Evolutionary conservation across 2,113 vertebrate species (phyloP).

Genomic region (Ginglymostoma cirratum): DNA sequence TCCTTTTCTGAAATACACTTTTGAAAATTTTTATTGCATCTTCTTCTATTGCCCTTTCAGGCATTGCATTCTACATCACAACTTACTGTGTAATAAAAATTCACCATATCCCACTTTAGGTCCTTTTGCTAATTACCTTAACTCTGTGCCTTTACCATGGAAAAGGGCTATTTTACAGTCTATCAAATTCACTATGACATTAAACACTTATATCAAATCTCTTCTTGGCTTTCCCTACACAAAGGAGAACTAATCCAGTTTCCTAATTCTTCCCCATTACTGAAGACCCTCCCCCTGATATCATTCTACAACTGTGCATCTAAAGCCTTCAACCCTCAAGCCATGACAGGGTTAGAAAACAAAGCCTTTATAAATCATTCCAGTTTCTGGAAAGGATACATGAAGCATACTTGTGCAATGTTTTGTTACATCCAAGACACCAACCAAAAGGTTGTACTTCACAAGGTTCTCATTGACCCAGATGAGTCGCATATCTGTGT

Average conservation of each 20-base stretch:
- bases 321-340: background rate
- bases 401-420: background rate
- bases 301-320: background rate
- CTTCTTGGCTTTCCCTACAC: background rate
- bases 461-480: constrained; percentile 12
- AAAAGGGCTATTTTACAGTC: background rate
- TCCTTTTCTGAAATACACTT: background rate
- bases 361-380: background rate
- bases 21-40: background rate
- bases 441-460: constrained; percentile 13
- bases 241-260: background rate
- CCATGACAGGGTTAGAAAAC: background rate
- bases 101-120: background rate
- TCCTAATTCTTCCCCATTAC: background rate
- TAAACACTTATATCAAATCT: background rate
- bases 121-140: background rate
- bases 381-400: background rate
- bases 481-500: constrained; percentile 4
- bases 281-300: background rate
- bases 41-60: background rate
- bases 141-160: background rate
- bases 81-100: background rate
- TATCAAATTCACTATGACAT: background rate
- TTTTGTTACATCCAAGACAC: background rate
- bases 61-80: background rate